A percentile compares a stretch with the other conserved stretches of the same genome.
Evolutionary conservation across 2,113 vertebrate species (phyloP).

Genomic region (Echinops telfairi): DNA sequence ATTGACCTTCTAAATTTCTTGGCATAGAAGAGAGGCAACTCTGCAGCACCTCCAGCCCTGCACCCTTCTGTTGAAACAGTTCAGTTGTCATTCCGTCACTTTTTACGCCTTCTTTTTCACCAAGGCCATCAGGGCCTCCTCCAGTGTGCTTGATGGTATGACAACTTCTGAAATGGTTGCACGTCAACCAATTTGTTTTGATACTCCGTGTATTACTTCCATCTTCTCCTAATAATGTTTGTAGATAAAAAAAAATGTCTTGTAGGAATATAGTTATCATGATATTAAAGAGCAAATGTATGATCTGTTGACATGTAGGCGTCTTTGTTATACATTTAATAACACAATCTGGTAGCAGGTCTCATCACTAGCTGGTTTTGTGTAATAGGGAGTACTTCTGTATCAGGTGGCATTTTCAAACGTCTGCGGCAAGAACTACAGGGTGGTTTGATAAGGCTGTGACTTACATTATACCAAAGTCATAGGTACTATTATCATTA

Average conservation of each 20-base stretch:
- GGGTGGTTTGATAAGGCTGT: not conserved
- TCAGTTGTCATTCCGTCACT: no score
- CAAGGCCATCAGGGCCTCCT: no score
- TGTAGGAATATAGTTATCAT: not conserved
- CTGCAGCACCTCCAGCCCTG: no score
- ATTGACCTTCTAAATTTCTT: no score
- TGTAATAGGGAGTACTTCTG: not conserved
- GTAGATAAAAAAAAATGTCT: not conserved
- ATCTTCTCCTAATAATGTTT: not conserved
- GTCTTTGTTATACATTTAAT: constrained; percentile 19
- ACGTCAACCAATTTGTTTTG: no score
- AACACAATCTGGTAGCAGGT: not conserved
- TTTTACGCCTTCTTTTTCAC: no score
- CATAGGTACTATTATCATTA: not conserved
- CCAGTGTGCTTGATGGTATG: no score
- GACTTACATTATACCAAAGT: not conserved
- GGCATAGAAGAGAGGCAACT: no score
- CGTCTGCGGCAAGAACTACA: not conserved
- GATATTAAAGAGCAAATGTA: constrained; percentile 28
- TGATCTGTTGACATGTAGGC: not conserved
- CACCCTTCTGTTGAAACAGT: no score
- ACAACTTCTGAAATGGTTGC: no score
- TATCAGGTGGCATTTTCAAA: constrained; percentile 12
- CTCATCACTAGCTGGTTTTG: not conserved
- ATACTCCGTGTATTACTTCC: no score